Conservation (phyloP, 1,140 invertebrate species). For the Ostrea edulis region DNA sequence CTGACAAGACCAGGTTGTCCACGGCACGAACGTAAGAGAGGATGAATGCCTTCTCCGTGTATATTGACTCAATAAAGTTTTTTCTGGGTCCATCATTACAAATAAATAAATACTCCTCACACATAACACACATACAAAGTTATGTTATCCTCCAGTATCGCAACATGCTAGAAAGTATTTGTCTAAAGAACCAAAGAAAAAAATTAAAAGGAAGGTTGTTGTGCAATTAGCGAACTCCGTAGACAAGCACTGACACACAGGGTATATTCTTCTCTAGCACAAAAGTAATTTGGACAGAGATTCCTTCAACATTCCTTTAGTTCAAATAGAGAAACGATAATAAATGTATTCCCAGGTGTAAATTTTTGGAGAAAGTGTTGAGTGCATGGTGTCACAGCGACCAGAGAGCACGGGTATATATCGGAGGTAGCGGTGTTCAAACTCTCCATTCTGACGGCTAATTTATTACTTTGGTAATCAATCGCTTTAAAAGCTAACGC, state of each 20-base stretch:
- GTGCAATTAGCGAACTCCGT: neutral
- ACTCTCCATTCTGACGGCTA: conserved; percentile 5
- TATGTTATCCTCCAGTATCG: neutral
- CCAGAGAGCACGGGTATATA: neutral
- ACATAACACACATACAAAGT: neutral
- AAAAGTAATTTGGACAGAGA: neutral
- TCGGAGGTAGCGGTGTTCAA: neutral
- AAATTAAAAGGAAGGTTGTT: neutral
- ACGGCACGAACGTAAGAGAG: conserved; percentile 23
- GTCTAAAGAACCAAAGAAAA: neutral
- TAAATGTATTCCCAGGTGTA: conserved; percentile 11
- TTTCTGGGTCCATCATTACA: neutral
- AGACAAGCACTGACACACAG: neutral
- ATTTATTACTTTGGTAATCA: conserved; percentile 30
- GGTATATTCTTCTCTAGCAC: neutral
- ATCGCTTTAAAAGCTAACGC: conserved; percentile 25
- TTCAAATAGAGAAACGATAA: conserved; percentile 31
- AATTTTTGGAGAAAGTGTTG: conserved; percentile 8
- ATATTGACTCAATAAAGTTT: neutral
- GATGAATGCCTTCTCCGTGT: neutral
- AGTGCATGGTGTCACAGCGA: conserved; percentile 6
- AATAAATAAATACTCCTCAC: neutral
- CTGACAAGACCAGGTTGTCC: conserved; percentile 42
- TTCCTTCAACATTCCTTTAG: neutral
- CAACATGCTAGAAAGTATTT: neutral